Evolutionary conservation across 2,113 vertebrate genomes (phyloP).

Genomic region (Montifringilla adamsi): DNA sequence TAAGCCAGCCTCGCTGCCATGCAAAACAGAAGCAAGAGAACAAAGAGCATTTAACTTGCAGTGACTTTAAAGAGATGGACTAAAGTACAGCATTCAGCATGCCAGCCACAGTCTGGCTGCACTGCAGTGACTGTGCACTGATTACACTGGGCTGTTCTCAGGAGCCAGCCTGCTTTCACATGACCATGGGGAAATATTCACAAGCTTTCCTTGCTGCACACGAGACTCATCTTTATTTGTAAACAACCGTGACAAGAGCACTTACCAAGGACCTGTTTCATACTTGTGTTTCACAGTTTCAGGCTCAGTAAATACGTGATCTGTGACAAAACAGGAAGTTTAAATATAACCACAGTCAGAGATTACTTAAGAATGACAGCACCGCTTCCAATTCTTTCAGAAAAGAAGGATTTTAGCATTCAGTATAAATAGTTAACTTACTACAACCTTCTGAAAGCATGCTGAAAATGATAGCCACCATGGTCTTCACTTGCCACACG

Average conservation of each 20-base stretch:
- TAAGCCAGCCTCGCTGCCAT: neutral
- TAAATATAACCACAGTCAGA: neutral
- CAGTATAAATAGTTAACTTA: slow-evolving; percentile 70
- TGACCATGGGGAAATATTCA: neutral
- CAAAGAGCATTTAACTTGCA: slow-evolving; percentile 24
- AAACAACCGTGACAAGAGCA: neutral
- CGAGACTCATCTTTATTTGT: neutral
- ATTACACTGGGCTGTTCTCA: neutral
- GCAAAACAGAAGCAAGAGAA: neutral
- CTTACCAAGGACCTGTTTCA: slow-evolving; percentile 93
- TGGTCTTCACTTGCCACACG: slow-evolving; percentile 86
- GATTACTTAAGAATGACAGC: neutral
- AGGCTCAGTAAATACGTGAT: slow-evolving; percentile 80
- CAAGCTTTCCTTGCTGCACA: neutral
- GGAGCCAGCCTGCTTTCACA: neutral
- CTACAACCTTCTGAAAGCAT: slow-evolving; percentile 85
- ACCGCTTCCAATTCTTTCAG: neutral
- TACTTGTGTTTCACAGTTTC: slow-evolving; percentile 93
- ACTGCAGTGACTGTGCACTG: neutral
- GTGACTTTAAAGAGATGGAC: neutral
- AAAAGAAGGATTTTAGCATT: neutral
- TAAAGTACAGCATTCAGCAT: neutral
- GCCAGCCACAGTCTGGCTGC: neutral
- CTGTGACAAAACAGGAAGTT: slow-evolving; percentile 65
- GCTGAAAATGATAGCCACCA: slow-evolving; percentile 83